A percentile compares a stretch with the other conserved stretches of the same genome.
These are phyloP conservation scores for Anoplophora glabripennis DNA, from an alignment of 1,140 invertebrate genomes.

Conservation along the genomic window DNA sequence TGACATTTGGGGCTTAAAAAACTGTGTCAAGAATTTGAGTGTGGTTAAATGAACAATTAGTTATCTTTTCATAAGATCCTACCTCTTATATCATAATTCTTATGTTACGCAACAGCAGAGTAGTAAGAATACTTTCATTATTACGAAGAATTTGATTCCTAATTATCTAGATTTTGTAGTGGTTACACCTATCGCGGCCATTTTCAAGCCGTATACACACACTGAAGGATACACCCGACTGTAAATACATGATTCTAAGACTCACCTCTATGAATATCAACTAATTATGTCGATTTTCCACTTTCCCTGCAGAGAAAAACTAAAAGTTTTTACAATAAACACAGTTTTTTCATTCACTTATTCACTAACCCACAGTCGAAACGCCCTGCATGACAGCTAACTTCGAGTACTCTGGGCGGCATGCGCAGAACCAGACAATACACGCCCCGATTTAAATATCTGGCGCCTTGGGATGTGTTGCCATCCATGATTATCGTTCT, in stretches of 20 bases:
- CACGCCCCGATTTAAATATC: background rate
- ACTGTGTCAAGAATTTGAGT: constrained; percentile 1
- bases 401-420: constrained; percentile 29
- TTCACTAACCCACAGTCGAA: constrained; percentile 29
- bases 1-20: constrained; percentile 1
- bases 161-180: constrained; percentile 1
- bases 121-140: background rate
- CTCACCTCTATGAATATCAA: constrained; percentile 25
- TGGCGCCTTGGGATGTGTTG: background rate
- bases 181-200: constrained; percentile 35
- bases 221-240: constrained; percentile 6
- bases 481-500: background rate
- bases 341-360: constrained; percentile 13
- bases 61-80: constrained; percentile 1
- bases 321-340: constrained; percentile 23
- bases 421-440: constrained; percentile 18
- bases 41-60: background rate
- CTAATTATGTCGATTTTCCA: constrained; percentile 16
- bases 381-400: constrained; percentile 41
- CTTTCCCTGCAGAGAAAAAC: constrained; percentile 17
- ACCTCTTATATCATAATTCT: background rate
- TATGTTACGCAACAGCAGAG: background rate
- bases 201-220: constrained; percentile 16
- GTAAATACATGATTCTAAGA: constrained; percentile 8
- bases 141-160: constrained; percentile 1